Conservation (phyloP, 2,888 invertebrate species). For the Metopia argyrocephala region DNA sequence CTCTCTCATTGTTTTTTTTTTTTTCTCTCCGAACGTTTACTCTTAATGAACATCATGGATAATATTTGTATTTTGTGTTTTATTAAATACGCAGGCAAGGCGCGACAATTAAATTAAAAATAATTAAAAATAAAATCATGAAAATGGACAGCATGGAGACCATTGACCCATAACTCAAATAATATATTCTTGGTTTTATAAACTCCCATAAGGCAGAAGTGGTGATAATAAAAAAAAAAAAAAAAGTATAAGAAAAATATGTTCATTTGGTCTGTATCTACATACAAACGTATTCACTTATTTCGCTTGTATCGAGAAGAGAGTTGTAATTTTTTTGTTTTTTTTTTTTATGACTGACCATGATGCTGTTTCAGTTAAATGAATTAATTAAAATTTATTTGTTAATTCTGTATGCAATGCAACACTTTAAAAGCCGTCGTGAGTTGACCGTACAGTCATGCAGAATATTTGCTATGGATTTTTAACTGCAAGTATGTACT, state of each 20-base stretch:
- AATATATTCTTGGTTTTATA: slow-evolving; percentile 26
- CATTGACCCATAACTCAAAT: slow-evolving; percentile 65
- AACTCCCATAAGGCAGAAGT: slow-evolving; percentile 46
- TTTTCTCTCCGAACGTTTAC: not conserved
- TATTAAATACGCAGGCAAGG: slow-evolving; percentile 70
- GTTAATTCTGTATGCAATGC: slow-evolving; percentile 53
- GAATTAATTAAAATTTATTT: slow-evolving; percentile 75
- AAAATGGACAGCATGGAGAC: slow-evolving; percentile 72
- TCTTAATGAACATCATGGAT: slow-evolving; percentile 22
- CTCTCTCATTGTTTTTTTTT: not conserved
- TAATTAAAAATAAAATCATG: slow-evolving; percentile 76
- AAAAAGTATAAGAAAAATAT: not conserved
- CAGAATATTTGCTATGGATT: not conserved
- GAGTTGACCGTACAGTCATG: not conserved
- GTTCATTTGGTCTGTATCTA: slow-evolving; percentile 13
- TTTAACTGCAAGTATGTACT: not conserved
- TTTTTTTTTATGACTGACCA: slow-evolving; percentile 16
- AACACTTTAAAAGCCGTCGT: not conserved
- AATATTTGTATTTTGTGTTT: slow-evolving; percentile 49
- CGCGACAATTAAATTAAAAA: slow-evolving; percentile 77
- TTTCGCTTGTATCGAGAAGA: slow-evolving; percentile 60
- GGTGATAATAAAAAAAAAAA: not conserved
- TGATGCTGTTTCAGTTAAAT: slow-evolving; percentile 60
- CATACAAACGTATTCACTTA: slow-evolving; percentile 33
- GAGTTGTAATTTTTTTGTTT: too few relatives aligned